Percentiles rank a stretch among this genome's conserved stretches.
Conservation (phyloP, 2,797 vertebrate genomes). For the Amniataba percoides region DNA sequence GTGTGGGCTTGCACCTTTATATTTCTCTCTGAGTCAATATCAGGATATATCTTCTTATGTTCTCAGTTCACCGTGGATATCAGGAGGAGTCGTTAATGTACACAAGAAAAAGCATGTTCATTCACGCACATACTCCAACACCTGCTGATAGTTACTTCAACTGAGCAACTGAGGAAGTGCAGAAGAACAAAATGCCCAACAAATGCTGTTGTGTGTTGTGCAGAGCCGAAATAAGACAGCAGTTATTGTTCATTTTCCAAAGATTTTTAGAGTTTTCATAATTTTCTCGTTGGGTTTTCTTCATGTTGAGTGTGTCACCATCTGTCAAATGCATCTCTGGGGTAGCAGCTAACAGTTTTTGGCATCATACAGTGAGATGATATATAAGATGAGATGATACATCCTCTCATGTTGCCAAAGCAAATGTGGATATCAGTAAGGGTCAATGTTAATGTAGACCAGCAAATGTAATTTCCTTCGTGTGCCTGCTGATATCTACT, state of each 20-base stretch:
- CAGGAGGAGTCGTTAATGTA: slow-evolving; percentile 12
- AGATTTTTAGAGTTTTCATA: slow-evolving; percentile 1
- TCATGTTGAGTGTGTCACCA: slow-evolving; percentile 16
- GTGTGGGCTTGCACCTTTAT: slow-evolving; percentile 63
- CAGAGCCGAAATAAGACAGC: neutral
- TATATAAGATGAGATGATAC: slow-evolving; percentile 2
- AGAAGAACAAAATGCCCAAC: neutral
- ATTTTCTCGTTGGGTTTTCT: neutral
- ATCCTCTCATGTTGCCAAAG: slow-evolving; percentile 7
- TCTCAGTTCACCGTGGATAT: slow-evolving; percentile 21
- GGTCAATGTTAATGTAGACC: neutral
- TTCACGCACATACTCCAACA: neutral
- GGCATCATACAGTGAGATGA: slow-evolving; percentile 8
- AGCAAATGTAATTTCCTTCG: neutral
- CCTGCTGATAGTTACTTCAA: slow-evolving; percentile 14
- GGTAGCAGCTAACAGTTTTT: slow-evolving; percentile 25
- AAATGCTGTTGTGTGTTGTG: neutral
- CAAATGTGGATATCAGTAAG: neutral
- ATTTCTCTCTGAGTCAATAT: slow-evolving; percentile 34
- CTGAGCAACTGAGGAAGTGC: neutral
- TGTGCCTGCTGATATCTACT: neutral
- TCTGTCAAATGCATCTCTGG: slow-evolving; percentile 29
- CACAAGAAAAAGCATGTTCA: slow-evolving; percentile 10
- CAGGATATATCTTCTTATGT: slow-evolving; percentile 9
- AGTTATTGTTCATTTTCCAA: neutral